Base-by-base conservation (phyloP, 1,140 invertebrate genomes). In the Sinonovacula constricta region DNA sequence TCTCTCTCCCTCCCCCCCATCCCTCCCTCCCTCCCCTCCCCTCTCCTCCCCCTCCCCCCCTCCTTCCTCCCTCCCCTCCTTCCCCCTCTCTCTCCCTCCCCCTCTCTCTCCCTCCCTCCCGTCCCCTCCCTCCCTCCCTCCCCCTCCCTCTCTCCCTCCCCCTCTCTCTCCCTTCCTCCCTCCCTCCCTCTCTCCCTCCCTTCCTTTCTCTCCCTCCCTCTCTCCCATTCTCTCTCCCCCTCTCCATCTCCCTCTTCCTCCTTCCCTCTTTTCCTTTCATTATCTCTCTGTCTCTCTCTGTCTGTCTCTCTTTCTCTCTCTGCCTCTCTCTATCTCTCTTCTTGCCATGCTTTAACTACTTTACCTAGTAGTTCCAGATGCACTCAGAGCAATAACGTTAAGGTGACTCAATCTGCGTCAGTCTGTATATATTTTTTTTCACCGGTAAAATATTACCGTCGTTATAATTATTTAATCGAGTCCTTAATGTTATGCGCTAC, bases 11-110 rank as follows among this genome's bases (percentile, higher is more conserved):
- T n/a, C n/a, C n/a, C 45, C n/a, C n/a, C 45, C 45, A 12, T 49
- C 45, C n/a, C n/a, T 49, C n/a, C 10, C 45, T 49, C n/a, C 45
- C n/a, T 49, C 45, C 45, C n/a, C 10, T n/a, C n/a, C n/a, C 45
- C n/a, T 49, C n/a, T n/a, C 45, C n/a, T n/a, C n/a, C n/a, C 45
- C 45, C n/a, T 49, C 45, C n/a, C n/a, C 45, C n/a, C n/a, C 45
- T 49, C n/a, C 45, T 49, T 49, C 45, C n/a, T 49, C 45, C 45
- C 45, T 49, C n/a, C 45, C 45, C n/a, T n/a, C n/a, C n/a, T 49
- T n/a, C n/a, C n/a, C 45, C 45, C 45, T 26, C 18, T n/a, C 7
- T 28, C 7, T 10, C 22, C 2, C 28, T 66, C 22, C 51, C 2
- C 39, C 18, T 2, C 24, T 22, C 34, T 51, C 36, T 12, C 28